Base-by-base conservation (phyloP, 1,140 invertebrate species). In the Trichoplusia ni region DNA sequence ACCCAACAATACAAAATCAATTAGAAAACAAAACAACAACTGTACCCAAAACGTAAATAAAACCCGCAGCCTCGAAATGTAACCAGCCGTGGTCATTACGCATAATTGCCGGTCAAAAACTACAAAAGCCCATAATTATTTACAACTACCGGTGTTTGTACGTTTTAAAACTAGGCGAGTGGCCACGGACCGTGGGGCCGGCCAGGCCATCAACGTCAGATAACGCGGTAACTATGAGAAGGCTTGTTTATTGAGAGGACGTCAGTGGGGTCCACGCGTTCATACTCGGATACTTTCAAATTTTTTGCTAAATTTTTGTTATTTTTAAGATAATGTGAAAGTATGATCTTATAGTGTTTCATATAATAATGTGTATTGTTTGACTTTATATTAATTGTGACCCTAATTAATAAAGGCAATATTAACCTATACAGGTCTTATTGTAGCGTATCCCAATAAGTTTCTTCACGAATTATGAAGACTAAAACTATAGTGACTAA, bases 191-290 rank as follows among this genome's bases (percentile, higher is more conserved):
- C 14, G 49, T 14, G 35, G n/a, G 35, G 35, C 54, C 23, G 54
- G 19, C 37, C 38, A 38, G 42, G 63, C 56, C 65, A 68, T 71
- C 69, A 71, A 67, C 60, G 60, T 69, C 69, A 46, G 69, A 71
- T 71, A 71, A 64, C 69, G 62, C 40, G 54, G 49, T 25, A 54
- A 59, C 65, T 71, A 71, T 71, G 69, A 71, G 69, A 71, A 62
- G 47, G 61, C 49, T 71, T 67, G 69, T 71, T 71, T 71, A 71
- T 71, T 60, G 69, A 38, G 27, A 53, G 54, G 47, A 64, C 44
- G 69, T 71, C 69, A 61, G 23, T 25, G 7, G 38, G 14, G 11
- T 4, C 16, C 25, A 21, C 13, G 1, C 33, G 69, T 67, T 64
- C 69, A 46, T 2, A 68, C 2, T 71, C 21, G 4, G 64, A 16